A percentile compares a stretch with the other conserved stretches of the same genome.
Evolutionary conservation across 2,797 vertebrate genomes (phyloP).

Genomic region (Pipistrellus pipistrellus): DNA sequence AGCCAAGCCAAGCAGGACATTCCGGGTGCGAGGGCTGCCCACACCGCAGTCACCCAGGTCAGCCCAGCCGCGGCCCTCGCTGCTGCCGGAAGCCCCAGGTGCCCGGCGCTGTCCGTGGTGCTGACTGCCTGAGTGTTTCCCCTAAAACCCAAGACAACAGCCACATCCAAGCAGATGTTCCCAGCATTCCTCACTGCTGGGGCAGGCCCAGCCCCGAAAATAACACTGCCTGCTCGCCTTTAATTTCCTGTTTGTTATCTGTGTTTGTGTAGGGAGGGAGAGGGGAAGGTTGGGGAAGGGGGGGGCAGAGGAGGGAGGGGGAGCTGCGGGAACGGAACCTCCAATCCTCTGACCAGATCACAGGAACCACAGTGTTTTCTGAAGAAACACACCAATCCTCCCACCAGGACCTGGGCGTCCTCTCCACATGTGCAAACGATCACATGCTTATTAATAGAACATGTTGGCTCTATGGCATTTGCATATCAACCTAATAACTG

Average conservation of each 20-base stretch:
- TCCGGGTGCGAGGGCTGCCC: no score
- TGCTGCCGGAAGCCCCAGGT: not conserved
- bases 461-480: no score
- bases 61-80: conserved; percentile 22
- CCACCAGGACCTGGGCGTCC: not conserved
- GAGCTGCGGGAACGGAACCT: not conserved
- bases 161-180: not conserved
- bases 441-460: not conserved
- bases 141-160: conserved; percentile 17
- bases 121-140: not conserved
- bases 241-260: conserved; percentile 3
- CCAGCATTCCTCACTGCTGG: conserved; percentile 42
- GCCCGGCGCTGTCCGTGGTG: not conserved
- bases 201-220: conserved; percentile 46
- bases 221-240: not conserved
- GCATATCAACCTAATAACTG: not conserved
- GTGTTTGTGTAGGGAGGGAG: not conserved
- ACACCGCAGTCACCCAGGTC: not conserved
- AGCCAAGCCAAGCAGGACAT: not conserved
- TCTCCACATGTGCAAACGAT: not conserved
- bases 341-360: not conserved
- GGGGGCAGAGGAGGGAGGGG: no score
- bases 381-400: not conserved
- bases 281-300: no score
- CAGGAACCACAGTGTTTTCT: not conserved